Evolutionary conservation across 1,140 invertebrate genomes (phyloP).

Genomic region (Rhagoletis zephyria): DNA sequence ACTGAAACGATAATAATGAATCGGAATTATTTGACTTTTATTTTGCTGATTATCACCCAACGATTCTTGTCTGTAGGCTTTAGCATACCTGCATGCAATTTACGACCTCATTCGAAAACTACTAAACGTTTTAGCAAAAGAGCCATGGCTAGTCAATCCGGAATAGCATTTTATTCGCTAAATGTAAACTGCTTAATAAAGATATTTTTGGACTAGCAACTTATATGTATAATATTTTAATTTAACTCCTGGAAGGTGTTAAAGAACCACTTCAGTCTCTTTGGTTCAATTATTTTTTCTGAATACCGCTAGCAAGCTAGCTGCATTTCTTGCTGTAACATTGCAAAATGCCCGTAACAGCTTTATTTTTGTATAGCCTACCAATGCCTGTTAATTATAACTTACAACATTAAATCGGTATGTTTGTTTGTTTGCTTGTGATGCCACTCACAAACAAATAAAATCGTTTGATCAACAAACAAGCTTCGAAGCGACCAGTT

Average conservation of each 20-base stretch:
- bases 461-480: not conserved
- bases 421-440: not conserved
- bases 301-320: not conserved
- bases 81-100: not conserved
- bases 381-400: not conserved
- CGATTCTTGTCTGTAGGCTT: not conserved
- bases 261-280: too few species aligned
- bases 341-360: not conserved
- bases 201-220: too few species aligned
- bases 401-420: not conserved
- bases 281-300: not conserved
- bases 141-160: too few species aligned
- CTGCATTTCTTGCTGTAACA: not conserved
- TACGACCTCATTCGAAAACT: too few species aligned
- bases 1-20: not conserved
- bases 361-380: not conserved
- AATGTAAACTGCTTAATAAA: too few species aligned
- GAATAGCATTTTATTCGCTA: too few species aligned
- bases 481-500: not conserved
- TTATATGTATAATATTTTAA: not conserved
- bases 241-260: not conserved
- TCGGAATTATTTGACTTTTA: not conserved
- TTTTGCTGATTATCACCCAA: not conserved
- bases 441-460: not conserved
- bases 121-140: too few species aligned